These are phyloP conservation scores for Varecia variegata DNA, from an alignment of 2,797 vertebrate species.

Conservation along the genomic window DNA sequence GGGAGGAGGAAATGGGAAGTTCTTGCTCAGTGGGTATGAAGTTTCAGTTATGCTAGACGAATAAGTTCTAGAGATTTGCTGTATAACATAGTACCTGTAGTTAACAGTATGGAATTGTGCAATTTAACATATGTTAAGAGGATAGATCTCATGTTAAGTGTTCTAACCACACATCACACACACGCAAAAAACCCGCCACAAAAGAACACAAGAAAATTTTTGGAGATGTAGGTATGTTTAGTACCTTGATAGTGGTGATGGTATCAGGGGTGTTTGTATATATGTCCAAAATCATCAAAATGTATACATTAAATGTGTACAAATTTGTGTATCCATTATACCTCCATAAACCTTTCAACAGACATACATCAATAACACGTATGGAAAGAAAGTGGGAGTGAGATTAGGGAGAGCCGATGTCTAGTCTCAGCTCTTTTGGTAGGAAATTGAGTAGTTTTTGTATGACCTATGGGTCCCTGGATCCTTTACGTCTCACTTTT, in stretches of 20 bases:
- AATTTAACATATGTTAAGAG: neutral
- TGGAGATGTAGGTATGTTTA: neutral
- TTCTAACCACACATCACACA: neutral
- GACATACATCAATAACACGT: neutral
- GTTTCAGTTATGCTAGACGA: neutral
- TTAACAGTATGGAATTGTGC: too few species aligned
- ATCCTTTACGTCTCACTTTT: neutral
- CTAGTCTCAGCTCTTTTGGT: neutral
- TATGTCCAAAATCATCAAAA: neutral
- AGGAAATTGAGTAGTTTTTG: accelerated
- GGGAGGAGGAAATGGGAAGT: neutral
- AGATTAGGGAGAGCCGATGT: neutral
- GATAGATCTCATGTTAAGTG: neutral
- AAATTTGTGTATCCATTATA: neutral
- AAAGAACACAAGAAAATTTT: neutral
- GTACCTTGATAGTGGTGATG: neutral
- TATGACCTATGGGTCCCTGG: too few species aligned
- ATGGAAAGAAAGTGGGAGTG: neutral
- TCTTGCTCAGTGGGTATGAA: neutral
- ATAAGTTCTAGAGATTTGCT: neutral
- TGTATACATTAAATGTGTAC: neutral
- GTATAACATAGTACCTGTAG: neutral
- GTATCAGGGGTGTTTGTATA: neutral
- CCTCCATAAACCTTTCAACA: neutral
- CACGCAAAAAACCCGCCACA: neutral